Evolutionary conservation across 2,113 vertebrate species (phyloP), one percentile per base, ranked within the genome.

Genomic region (Rhinichthys klamathensis): DNA sequence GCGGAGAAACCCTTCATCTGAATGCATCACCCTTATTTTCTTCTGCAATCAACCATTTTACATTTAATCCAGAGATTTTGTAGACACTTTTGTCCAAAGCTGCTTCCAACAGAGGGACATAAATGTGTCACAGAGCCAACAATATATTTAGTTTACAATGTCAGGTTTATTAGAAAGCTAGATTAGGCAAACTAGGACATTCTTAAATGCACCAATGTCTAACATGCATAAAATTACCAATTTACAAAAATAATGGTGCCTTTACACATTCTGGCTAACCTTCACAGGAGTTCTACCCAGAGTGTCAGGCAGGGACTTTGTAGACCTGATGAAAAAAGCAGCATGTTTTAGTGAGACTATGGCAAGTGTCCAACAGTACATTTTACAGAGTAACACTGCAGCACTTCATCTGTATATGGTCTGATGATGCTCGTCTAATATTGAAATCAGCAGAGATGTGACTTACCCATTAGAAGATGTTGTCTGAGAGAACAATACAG

Each of bases 401-500:
- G 8, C 65, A 38, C 21, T 69, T 69, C 32, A 69, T 76, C 16
- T 18, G 27, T n/a, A n/a, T n/a, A n/a, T n/a, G n/a, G n/a, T n/a
- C n/a, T n/a, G n/a, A n/a, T n/a, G n/a, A n/a, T n/a, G n/a, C n/a
- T n/a, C n/a, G n/a, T n/a, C n/a, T n/a, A n/a, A n/a, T n/a, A n/a
- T n/a, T n/a, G n/a, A n/a, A n/a, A n/a, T n/a, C n/a, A n/a, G n/a
- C 46, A 76, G 3, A 56, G 41, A 80, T 81, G 25, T 6, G 10
- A 70, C 67, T 49, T 88, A 91, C 89, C 88, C 87, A 63, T 89
- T 87, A 46, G 89, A 88, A 3, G 87, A 90, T 11, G 72, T 10
- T 9, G 83, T 76, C 32, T 25, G 46, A 70, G 69, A 84, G 58
- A 90, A 90, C 35, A 88, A 58, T n/a, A 73, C 25, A 23, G 77